Evolutionary conservation across 2,113 vertebrate species (phyloP).

Genomic region (Brachirus orientalis): DNA sequence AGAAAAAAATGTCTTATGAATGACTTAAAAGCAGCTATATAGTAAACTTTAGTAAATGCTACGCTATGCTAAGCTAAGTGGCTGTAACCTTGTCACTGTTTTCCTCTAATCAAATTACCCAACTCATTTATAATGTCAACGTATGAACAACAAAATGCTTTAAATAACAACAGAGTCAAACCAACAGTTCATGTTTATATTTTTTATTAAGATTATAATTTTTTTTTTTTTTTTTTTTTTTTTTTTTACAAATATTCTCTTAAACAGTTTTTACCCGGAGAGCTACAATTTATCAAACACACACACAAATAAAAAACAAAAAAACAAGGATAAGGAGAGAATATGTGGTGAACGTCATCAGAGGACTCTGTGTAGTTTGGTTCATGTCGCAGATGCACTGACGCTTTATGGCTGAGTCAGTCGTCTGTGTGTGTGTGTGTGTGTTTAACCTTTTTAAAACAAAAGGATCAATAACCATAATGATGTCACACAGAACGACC

Average conservation of each 20-base stretch:
- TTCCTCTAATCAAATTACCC: no score
- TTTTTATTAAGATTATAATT: constrained; percentile 95
- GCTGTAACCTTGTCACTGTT: no score
- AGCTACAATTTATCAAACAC: constrained; percentile 92
- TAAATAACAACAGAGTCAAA: constrained; percentile 4
- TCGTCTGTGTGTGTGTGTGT: no score
- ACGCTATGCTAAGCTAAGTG: background rate
- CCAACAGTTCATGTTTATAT: constrained; percentile 37
- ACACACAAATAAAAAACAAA: constrained; percentile 76
- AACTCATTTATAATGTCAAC: no score
- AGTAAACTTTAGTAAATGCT: no score
- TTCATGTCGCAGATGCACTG: constrained; percentile 85
- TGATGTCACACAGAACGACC: background rate
- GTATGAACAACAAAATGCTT: background rate
- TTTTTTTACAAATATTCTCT: constrained; percentile 90
- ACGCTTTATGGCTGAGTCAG: constrained; percentile 81
- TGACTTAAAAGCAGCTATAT: no score
- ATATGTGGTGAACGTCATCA: no score
- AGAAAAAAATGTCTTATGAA: no score
- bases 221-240: no score
- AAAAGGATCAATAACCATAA: constrained; percentile 86
- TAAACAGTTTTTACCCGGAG: constrained; percentile 95
- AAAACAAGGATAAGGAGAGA: constrained; percentile 84
- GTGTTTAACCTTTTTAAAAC: constrained; percentile 92
- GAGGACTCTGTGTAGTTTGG: constrained; percentile 87